Evolutionary conservation across 2,888 invertebrate genomes (phyloP).

Genomic region (Cantharis rufa): DNA sequence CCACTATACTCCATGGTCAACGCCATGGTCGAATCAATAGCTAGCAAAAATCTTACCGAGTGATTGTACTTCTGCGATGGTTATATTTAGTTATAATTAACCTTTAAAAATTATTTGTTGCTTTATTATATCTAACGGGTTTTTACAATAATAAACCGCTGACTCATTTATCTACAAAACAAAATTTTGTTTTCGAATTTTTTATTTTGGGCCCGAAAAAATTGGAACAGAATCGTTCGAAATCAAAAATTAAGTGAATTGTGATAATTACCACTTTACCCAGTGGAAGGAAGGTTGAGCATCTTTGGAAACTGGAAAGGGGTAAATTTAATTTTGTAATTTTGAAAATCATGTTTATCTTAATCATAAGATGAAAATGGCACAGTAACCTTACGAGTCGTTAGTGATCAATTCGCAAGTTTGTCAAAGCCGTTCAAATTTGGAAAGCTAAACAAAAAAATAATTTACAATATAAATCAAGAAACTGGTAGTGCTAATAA

Average conservation of each 20-base stretch:
- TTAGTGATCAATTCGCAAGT: not conserved
- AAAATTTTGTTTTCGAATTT: not conserved
- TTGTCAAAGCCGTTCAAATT: not conserved
- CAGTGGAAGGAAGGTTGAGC: too few species aligned
- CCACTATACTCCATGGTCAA: conserved; percentile 49
- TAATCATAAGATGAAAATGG: not conserved
- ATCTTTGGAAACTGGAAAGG: not conserved
- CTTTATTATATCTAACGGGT: not conserved
- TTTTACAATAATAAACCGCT: not conserved
- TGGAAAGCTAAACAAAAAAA: not conserved
- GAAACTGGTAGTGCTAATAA: conserved; percentile 10
- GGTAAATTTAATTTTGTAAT: too few species aligned
- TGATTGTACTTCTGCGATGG: conserved; percentile 21
- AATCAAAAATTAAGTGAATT: too few species aligned
- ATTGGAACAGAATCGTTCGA: too few species aligned
- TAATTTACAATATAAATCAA: not conserved
- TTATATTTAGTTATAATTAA: conserved; percentile 22
- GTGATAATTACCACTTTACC: too few species aligned
- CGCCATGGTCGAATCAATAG: conserved; percentile 51
- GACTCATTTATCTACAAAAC: not conserved
- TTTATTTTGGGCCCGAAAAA: not conserved
- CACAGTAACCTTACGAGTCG: not conserved
- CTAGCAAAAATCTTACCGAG: conserved; percentile 20
- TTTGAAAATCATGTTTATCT: too few species aligned
- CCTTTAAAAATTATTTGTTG: conserved; percentile 13